Base-by-base conservation (phyloP, 92 coral and sea anemone genomes). In the Metridium senile region DNA sequence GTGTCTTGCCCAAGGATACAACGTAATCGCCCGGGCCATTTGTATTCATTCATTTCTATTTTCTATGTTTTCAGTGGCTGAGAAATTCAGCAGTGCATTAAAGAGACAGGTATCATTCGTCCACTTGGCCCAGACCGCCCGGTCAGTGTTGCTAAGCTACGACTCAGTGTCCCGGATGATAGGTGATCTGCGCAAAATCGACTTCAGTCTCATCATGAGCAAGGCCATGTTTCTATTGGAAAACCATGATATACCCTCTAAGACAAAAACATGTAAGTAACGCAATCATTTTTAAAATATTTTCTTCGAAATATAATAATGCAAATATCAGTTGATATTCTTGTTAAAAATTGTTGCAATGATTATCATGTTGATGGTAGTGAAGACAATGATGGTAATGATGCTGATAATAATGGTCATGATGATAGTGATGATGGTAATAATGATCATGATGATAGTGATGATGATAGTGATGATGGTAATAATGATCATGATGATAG, bases 61-160 rank as follows among this genome's bases (percentile, higher is more conserved):
- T 25, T 4, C 59, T 57, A 28, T 39, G 27, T n/a, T 76, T 88
- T 72, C 76, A 95, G 99, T 95, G 73, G 99, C 99, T 11, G 85
- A 84, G 86, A 85, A 72, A 59, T 95, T 95, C 70, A 88, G 92
- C 1, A 90, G 90, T 26, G 92, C 92, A 4, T 79, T 95, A 4
- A 88, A 88, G 33, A 78, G 99, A 78, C 97, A 95, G 77, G 97
- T 92, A 32, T 84, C 95, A 11, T 95, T 95, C 74, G 94, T 95
- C 3, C 94, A 95, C 80, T 79, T 95, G 72, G 99, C 99, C 28
- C 91, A 95, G 97, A 91, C 96, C 20, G 97, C 99, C 23, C 99
- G 99, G 52, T 93, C 97, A 1, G 89, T 93, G 30, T 68, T 95
- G 74, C 90, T 95, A 1, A 95, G 99, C 26, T 95, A 95, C 77